phyloP scores from a whole-genome alignment of 92 coral and sea anemone species.

The Galaxea fascicularis region DNA sequence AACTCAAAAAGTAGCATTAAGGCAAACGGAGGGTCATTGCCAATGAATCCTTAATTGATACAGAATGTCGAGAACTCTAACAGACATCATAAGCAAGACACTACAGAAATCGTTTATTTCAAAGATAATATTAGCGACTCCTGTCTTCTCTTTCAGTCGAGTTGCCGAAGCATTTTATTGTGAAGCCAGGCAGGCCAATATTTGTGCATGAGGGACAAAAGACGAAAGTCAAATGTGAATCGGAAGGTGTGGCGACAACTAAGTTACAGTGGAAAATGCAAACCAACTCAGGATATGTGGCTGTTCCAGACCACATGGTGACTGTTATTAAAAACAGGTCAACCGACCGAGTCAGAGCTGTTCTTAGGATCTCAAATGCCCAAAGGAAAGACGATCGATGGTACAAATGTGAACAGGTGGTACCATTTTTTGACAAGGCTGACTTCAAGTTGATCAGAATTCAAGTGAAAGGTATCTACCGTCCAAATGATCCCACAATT shows the following conservation, averaged over 20 bases:
- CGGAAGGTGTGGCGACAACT: slow-evolving; percentile 1
- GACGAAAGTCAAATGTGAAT: slow-evolving; percentile 37
- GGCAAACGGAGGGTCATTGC: too few species aligned
- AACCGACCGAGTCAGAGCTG: not conserved
- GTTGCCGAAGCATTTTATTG: slow-evolving; percentile 4
- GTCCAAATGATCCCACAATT: too few species aligned
- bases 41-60: too few species aligned
- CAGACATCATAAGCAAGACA: too few species aligned
- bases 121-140: too few species aligned
- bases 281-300: not conserved
- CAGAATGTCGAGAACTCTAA: too few species aligned
- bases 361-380: slow-evolving; percentile 45
- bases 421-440: not conserved
- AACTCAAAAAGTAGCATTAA: too few species aligned
- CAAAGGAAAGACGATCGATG: slow-evolving; percentile 37
- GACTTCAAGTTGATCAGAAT: slow-evolving; percentile 6
- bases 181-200: slow-evolving; percentile 2
- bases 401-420: slow-evolving; percentile 31
- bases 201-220: slow-evolving; percentile 11
- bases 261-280: slow-evolving; percentile 36
- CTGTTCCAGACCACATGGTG: slow-evolving; percentile 17
- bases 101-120: too few species aligned
- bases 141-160: not conserved
- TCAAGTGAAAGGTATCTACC: slow-evolving; percentile 35
- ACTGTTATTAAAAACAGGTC: not conserved